These are phyloP conservation scores for Petrolisthes cinctipes DNA, from an alignment of 2,888 invertebrate genomes.

Conservation along the genomic window DNA sequence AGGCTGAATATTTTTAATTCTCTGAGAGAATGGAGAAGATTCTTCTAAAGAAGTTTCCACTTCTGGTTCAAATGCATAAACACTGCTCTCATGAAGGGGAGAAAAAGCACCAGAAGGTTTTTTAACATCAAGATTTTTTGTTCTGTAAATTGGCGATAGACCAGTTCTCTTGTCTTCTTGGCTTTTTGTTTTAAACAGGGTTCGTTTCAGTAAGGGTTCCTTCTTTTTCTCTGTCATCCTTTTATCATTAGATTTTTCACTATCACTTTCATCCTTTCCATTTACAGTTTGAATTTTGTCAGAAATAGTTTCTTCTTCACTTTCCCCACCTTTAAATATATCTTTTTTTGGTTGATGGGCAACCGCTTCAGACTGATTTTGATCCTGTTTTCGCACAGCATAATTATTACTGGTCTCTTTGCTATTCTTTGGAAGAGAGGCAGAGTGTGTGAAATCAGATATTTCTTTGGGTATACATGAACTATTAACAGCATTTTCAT, in stretches of 20 bases:
- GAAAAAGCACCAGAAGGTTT: slow-evolving; percentile 63
- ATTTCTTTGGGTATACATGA: background rate
- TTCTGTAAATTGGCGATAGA: slow-evolving; percentile 43
- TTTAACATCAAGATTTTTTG: slow-evolving; percentile 53
- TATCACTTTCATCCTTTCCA: slow-evolving; percentile 36
- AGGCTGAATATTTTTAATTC: slow-evolving; percentile 63
- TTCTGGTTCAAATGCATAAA: slow-evolving; percentile 65
- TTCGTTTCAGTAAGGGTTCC: slow-evolving; percentile 62
- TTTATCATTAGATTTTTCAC: slow-evolving; percentile 29
- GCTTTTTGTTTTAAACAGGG: slow-evolving; percentile 62
- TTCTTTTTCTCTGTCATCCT: slow-evolving; percentile 47
- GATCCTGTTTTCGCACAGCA: background rate
- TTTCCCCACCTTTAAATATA: background rate
- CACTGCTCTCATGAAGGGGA: slow-evolving; percentile 64
- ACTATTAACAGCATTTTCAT: background rate
- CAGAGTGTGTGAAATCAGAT: background rate
- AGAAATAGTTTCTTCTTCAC: background rate
- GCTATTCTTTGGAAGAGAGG: background rate
- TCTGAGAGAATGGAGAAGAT: slow-evolving; percentile 59
- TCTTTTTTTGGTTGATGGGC: slow-evolving; percentile 19
- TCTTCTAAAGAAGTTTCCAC: slow-evolving; percentile 55
- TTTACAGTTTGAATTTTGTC: slow-evolving; percentile 30
- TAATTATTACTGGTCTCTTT: background rate
- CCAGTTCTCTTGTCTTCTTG: slow-evolving; percentile 51
- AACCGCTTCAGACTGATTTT: slow-evolving; percentile 2